These are phyloP conservation scores for Pocillopora damicornis DNA, from an alignment of 64 coral and sea anemone species.

Conservation along the genomic window DNA sequence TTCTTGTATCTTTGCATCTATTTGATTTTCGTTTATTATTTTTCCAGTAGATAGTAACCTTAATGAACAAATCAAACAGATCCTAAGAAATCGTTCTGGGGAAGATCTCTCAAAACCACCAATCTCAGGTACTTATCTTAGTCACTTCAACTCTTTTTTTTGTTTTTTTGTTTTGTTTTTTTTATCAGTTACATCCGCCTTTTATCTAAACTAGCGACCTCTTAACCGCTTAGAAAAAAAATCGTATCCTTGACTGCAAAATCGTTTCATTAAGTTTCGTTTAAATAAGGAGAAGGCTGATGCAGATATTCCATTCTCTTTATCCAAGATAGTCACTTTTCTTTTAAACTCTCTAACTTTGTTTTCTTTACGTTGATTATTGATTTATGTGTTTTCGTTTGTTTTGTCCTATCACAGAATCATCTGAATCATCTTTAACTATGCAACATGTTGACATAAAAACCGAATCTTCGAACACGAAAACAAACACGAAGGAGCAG, in stretches of 20 bases:
- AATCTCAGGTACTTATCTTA: neutral
- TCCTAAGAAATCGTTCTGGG: slow-evolving; percentile 36
- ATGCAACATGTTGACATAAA: neutral
- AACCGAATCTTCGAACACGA: neutral
- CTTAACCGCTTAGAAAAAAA: too few relatives aligned
- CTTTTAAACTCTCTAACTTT: too few relatives aligned
- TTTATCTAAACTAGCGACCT: too few relatives aligned
- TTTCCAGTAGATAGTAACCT: slow-evolving; percentile 26
- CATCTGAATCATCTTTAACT: neutral
- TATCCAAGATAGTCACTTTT: too few relatives aligned
- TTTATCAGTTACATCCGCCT: too few relatives aligned
- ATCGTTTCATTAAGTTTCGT: too few relatives aligned
- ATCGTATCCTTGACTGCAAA: too few relatives aligned
- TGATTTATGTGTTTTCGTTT: neutral
- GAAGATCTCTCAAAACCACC: neutral
- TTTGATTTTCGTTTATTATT: neutral
- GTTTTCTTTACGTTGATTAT: neutral
- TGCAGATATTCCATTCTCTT: too few relatives aligned
- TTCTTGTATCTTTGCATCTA: neutral
- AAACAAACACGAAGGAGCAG: neutral
- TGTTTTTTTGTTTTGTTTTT: too few relatives aligned
- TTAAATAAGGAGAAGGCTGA: too few relatives aligned
- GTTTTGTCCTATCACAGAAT: neutral
- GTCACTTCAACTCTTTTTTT: too few relatives aligned
- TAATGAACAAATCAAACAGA: slow-evolving; percentile 51